Evolutionary conservation across 2,113 vertebrate genomes (phyloP), one percentile per base, ranked within the genome.

Genomic region (Hippocampus zosterae): DNA sequence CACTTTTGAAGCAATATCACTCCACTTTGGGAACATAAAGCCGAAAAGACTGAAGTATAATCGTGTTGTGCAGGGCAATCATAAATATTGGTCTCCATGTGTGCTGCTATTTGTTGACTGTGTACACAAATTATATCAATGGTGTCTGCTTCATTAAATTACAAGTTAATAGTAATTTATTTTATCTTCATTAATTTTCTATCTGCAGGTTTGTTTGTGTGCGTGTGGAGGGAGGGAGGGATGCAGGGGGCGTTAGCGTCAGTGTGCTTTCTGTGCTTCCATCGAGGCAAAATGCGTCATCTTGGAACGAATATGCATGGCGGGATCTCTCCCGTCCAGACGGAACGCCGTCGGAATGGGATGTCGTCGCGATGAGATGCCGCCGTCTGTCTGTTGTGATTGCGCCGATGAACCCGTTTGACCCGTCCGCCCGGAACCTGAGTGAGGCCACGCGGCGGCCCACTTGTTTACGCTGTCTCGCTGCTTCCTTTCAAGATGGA

Each of bases 281-380:
- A 33, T 33, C 8, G 5, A 15, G 15, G 13, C 27, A 7, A 60
- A 60, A 33, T 29, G 15, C 15, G 15, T 60, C 88, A 85, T 77
- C 71, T 81, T 78, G 81, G 81, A 79, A 80, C 77, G 82, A 84
- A 85, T 79, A 87, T 80, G 87, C 87, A 83, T 78, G 71, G 48
- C 25, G 65, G 73, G 79, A 78, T 71, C 79, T 63, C 25, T 25
- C 52, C 73, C 75, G 40, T 62, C 67, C 60, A 85, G 82, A 62
- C 65, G 82, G 81, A 84, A 83, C 79, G 79, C 84, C 75, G 81
- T 89, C 78, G 84, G 79, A 83, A 84, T 82, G 84, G 84, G 84
- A 89, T 77, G 82, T 60, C 27, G 27, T 60, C 3, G 27, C 27
- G 27, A 60, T 60, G 57, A 60, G 57, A 29, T 29, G 27, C 57